Percentiles rank a stretch among this genome's conserved stretches.
phyloP scores from a whole-genome alignment of 2,888 invertebrate genomes.

The Pseudococcus longispinus region DNA sequence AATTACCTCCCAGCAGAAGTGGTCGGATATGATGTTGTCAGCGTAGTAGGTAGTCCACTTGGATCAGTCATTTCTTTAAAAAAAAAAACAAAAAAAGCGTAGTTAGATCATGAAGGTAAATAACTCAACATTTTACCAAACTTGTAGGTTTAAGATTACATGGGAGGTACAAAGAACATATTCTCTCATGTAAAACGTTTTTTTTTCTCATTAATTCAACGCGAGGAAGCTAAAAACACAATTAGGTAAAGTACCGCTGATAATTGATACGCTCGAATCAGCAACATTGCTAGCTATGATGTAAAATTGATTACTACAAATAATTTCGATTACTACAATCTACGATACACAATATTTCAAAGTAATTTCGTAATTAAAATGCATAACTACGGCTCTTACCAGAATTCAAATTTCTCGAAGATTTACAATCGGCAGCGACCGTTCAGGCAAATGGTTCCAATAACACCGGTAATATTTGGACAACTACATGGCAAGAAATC shows the following conservation, averaged over 20 bases:
- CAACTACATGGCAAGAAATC: neutral
- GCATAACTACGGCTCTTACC: neutral
- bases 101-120: neutral
- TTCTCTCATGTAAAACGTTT: neutral
- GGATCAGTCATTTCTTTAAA: conserved; percentile 50
- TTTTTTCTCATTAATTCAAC: neutral
- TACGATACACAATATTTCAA: neutral
- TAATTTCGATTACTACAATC: neutral
- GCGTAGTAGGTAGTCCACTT: conserved; percentile 23
- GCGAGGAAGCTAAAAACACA: neutral
- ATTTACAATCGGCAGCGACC: neutral
- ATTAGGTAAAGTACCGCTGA: neutral
- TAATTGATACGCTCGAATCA: neutral
- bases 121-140: neutral
- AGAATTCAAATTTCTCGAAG: neutral
- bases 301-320: neutral
- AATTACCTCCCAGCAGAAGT: conserved; percentile 49
- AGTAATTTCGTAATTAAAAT: neutral
- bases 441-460: neutral
- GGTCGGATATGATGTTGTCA: conserved; percentile 49
- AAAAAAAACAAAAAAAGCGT: neutral
- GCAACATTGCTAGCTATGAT: neutral
- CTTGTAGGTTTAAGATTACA: neutral
- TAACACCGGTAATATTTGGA: neutral
- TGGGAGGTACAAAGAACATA: neutral